These are phyloP conservation scores for Cnemophilus loriae DNA, from an alignment of 2,113 vertebrate genomes.

Conservation along the genomic window DNA sequence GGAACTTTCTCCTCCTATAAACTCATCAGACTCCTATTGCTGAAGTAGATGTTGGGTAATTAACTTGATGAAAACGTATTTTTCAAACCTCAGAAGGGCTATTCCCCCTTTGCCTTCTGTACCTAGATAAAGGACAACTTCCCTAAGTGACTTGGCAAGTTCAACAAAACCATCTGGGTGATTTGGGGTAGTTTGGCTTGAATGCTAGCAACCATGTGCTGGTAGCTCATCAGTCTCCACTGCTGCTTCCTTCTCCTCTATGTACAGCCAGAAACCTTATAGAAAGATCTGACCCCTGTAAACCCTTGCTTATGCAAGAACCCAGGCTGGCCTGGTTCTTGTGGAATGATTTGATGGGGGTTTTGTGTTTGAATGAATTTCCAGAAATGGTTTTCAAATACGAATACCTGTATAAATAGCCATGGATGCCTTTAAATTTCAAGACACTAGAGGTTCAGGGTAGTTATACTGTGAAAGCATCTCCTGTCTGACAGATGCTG, in stretches of 20 bases:
- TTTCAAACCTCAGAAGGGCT: background rate
- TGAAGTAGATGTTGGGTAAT: background rate
- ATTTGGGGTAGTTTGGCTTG: background rate
- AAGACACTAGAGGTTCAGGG: background rate
- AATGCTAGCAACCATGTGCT: background rate
- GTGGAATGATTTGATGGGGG: accelerated
- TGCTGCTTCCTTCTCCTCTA: background rate
- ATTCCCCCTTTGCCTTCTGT: background rate
- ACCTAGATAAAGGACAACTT: background rate
- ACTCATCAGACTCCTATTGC: background rate
- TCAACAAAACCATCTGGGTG: background rate
- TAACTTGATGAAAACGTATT: background rate
- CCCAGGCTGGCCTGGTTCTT: background rate
- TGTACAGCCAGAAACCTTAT: background rate
- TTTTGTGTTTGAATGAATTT: background rate
- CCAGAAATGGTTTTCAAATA: background rate
- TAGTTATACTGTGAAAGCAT: background rate
- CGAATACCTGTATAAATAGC: background rate
- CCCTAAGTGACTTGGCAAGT: background rate
- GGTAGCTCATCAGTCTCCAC: background rate
- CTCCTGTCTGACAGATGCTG: background rate
- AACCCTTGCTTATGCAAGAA: background rate
- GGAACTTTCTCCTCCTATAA: background rate
- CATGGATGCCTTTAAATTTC: background rate
- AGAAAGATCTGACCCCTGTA: background rate